Conservation (phyloP, 2,113 vertebrate genomes). For the Trochalopteron elliotii region DNA sequence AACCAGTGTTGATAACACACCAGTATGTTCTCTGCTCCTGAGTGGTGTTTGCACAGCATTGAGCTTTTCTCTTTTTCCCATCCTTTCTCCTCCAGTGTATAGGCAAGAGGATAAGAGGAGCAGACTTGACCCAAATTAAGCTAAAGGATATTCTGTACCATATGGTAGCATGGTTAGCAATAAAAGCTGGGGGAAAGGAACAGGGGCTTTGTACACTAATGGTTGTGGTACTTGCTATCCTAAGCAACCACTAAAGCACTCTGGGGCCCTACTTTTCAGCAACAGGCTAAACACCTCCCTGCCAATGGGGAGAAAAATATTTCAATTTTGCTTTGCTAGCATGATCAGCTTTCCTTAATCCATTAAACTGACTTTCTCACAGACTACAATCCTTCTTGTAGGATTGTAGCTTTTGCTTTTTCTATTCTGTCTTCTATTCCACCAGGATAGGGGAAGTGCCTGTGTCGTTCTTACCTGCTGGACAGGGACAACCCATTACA, state of each 20-base stretch:
- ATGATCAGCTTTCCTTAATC: not conserved
- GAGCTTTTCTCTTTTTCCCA: not conserved
- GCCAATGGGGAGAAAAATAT: not conserved
- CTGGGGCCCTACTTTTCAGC: not conserved
- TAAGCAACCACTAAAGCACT: not conserved
- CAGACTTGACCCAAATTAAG: not conserved
- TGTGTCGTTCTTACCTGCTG: not conserved
- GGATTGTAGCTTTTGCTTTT: too few relatives aligned
- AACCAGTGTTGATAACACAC: not conserved
- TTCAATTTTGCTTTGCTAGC: not conserved
- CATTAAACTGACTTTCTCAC: not conserved
- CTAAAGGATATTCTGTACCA: fast-evolving
- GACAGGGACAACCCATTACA: not conserved
- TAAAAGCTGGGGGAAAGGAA: not conserved
- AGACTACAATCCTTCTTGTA: not conserved
- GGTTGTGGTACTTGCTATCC: not conserved
- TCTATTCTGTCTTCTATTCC: not conserved
- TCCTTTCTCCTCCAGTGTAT: not conserved
- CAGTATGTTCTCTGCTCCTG: not conserved
- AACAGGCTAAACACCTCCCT: not conserved
- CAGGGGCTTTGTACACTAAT: fast-evolving
- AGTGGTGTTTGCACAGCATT: not conserved
- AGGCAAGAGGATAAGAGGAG: not conserved
- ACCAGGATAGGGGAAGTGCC: fast-evolving
- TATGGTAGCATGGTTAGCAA: not conserved